Evolutionary conservation across 2,113 vertebrate genomes (phyloP).

Genomic region (Mixornis gularis): DNA sequence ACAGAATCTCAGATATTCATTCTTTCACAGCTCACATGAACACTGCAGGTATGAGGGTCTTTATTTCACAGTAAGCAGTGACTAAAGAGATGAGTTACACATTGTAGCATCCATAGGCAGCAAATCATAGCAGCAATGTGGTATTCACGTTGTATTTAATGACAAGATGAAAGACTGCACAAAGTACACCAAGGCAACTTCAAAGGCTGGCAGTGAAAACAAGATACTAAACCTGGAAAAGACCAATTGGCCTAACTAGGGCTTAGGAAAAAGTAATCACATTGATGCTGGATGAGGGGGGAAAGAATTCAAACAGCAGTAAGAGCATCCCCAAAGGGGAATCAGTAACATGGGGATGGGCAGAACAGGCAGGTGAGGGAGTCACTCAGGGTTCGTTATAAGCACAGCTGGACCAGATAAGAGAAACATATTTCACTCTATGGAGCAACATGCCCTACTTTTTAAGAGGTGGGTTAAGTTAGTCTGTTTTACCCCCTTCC

Average conservation of each 20-base stretch:
- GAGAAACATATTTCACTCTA: not conserved
- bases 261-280: not conserved
- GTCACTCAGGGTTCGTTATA: not conserved
- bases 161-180: not conserved
- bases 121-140: not conserved
- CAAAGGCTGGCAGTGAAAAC: not conserved
- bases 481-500: not conserved
- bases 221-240: not conserved
- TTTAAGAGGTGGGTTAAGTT: not conserved
- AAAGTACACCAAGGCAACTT: not conserved
- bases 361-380: not conserved
- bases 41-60: not conserved
- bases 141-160: not conserved
- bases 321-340: not conserved
- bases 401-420: not conserved
- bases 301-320: not conserved
- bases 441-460: not conserved
- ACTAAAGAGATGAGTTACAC: not conserved
- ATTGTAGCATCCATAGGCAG: not conserved
- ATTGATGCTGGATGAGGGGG: not conserved
- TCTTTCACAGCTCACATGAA: not conserved
- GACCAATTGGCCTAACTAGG: not conserved
- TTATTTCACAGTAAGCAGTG: constrained; percentile 40
- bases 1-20: not conserved
- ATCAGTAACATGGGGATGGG: not conserved